Percentiles rank a stretch among this genome's conserved stretches.
These are phyloP conservation scores for Arothron firmamentum DNA, from an alignment of 2,113 vertebrate species.

Conservation along the genomic window DNA sequence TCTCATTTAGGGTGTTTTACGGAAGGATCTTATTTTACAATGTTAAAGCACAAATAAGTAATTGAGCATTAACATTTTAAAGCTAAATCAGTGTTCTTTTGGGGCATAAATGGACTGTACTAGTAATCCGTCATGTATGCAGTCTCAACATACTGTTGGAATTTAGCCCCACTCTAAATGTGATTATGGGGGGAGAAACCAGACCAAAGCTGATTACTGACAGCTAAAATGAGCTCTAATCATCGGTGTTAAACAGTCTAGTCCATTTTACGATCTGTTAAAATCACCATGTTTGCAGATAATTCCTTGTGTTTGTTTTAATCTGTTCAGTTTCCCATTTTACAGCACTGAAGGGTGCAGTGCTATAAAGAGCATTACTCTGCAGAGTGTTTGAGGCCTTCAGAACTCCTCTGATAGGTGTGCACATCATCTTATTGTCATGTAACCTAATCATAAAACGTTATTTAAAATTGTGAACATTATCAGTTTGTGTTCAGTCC, in stretches of 20 bases:
- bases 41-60: no score
- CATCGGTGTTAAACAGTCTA: not conserved
- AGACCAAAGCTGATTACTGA: slow-evolving; percentile 22
- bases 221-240: slow-evolving; percentile 16
- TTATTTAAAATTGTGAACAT: no score
- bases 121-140: not conserved
- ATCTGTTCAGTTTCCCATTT: not conserved
- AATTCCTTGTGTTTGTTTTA: slow-evolving; percentile 3
- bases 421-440: no score
- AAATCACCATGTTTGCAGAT: slow-evolving; percentile 1
- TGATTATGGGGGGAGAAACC: slow-evolving; percentile 23
- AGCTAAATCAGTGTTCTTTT: not conserved
- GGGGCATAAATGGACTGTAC: not conserved
- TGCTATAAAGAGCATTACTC: not conserved
- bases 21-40: no score
- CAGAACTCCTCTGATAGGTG: no score
- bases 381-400: no score
- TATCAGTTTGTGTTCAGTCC: no score
- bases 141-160: slow-evolving; percentile 24
- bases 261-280: not conserved
- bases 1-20: no score
- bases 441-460: no score
- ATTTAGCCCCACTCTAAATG: slow-evolving; percentile 24
- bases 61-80: not conserved
- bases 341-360: no score